Base-by-base conservation (phyloP, 92 coral and sea anemone genomes). In the Pocillopora meandrina region DNA sequence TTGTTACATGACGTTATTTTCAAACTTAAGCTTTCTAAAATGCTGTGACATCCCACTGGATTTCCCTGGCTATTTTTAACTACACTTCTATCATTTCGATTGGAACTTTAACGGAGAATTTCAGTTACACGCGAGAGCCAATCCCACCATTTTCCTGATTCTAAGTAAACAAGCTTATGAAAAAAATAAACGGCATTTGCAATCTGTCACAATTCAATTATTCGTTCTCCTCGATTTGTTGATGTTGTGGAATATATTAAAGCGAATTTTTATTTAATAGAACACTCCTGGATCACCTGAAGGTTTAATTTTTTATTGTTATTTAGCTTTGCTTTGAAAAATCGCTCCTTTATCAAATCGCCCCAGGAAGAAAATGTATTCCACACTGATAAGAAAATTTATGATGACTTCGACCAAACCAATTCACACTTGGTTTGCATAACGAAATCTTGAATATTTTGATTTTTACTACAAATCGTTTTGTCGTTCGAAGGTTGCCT, bases 381-480 rank as follows among this genome's bases (percentile, higher is more conserved):
- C 62, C 26, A 6, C 14, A 78, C 31, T 26, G 60, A 74, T n/a
- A 55, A 73, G 21, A 12, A 14, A 52, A 42, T 1, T 19, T 21
- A 12, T 5, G 31, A 47, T 21, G 72, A 72, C 19, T 82, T 42
- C 21, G 79, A 62, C 31, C 33, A 8, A 14, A 21, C 71, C 62
- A 47, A 64, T 60, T 60, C 70, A 18, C 34, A 26, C 52, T 72
- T 19, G 26, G 72, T 49, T 82, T 82, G 71, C 58, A 49, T 61
- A n/a, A 74, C 64, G 62, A 73, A 47, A 61, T 61, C 79, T 20
- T 58, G 69, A 13, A 13, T 69, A 23, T 55, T 65, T 10, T 55
- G 18, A 15, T 70, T 70, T 55, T 18, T 57, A 1, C 17, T 35
- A 31, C 57, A 21, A 19, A 21, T 35, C 12, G 85, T 35, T 81